Evolutionary conservation across 2,797 vertebrate genomes (phyloP).

Genomic region (Toxotes lorentzi): DNA sequence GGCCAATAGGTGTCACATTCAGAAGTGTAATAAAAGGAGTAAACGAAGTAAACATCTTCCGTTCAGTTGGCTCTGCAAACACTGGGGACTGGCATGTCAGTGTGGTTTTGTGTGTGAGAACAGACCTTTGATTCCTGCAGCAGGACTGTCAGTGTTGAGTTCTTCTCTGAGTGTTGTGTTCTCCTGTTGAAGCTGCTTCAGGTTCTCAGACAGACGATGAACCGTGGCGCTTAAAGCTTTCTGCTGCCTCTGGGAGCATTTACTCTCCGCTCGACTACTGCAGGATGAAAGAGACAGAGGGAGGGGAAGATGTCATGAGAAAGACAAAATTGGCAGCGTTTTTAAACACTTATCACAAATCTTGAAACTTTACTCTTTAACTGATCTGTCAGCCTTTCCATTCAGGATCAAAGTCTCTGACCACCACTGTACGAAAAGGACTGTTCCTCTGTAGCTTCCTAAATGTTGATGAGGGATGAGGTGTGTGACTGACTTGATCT

Average conservation of each 20-base stretch:
- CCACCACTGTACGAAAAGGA: background rate
- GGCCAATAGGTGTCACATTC: background rate
- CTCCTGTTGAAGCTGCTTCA: slow-evolving; percentile 90
- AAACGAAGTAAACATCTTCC: background rate
- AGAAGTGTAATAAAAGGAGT: background rate
- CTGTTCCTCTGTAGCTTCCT: background rate
- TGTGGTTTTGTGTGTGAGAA: background rate
- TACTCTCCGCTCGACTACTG: slow-evolving; percentile 84
- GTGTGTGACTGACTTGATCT: background rate
- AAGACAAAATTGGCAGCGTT: background rate
- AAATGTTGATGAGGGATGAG: background rate
- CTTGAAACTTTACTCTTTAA: background rate
- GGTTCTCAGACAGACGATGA: slow-evolving; percentile 86
- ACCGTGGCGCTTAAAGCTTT: slow-evolving; percentile 87
- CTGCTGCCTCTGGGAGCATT: slow-evolving; percentile 84
- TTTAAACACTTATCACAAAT: background rate
- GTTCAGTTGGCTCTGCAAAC: background rate
- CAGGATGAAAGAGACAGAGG: slow-evolving; percentile 6
- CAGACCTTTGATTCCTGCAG: slow-evolving; percentile 80
- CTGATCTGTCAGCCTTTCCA: background rate
- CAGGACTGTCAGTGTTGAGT: slow-evolving; percentile 83
- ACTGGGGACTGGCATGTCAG: background rate
- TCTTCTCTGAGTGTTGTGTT: slow-evolving; percentile 89
- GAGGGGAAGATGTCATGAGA: background rate
- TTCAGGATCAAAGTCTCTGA: background rate